phyloP scores from a whole-genome alignment of 2,888 invertebrate species.

The Scaptomyza reducta region DNA sequence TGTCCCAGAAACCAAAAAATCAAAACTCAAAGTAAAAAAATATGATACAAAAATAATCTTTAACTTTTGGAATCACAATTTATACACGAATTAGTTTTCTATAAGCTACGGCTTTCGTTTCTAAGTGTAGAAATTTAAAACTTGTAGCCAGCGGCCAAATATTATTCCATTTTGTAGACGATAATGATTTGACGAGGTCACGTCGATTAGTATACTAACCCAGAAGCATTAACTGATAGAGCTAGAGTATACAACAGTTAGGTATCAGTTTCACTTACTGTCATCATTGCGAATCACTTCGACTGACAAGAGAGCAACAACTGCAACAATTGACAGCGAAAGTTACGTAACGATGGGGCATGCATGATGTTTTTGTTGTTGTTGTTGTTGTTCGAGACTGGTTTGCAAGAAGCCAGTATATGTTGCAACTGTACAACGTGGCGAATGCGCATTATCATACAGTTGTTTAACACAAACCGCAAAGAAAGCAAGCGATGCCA shows the following conservation, averaged over 20 bases:
- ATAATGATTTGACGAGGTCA: constrained; percentile 69
- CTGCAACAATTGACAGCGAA: constrained; percentile 53
- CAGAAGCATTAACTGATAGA: constrained; percentile 11
- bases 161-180: constrained; percentile 43
- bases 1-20: too few species aligned
- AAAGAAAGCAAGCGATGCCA: constrained; percentile 1
- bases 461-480: constrained; percentile 24
- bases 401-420: constrained; percentile 35
- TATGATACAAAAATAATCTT: not conserved
- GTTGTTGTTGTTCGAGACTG: constrained; percentile 40
- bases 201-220: constrained; percentile 5
- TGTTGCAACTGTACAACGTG: constrained; percentile 26
- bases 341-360: constrained; percentile 60
- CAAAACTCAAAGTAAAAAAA: too few species aligned
- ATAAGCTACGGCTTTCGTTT: not conserved
- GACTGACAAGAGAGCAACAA: not conserved
- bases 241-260: constrained; percentile 24
- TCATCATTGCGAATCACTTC: not conserved
- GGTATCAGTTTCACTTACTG: not conserved
- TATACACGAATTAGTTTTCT: not conserved
- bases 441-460: constrained; percentile 49
- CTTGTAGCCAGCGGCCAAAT: constrained; percentile 49
- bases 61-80: not conserved
- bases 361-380: constrained; percentile 8
- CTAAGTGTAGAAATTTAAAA: constrained; percentile 50